Percentiles rank a stretch among this genome's conserved stretches.
These are phyloP conservation scores for Calcarius lapponicus DNA, from an alignment of 2,797 vertebrate species.

Conservation along the genomic window DNA sequence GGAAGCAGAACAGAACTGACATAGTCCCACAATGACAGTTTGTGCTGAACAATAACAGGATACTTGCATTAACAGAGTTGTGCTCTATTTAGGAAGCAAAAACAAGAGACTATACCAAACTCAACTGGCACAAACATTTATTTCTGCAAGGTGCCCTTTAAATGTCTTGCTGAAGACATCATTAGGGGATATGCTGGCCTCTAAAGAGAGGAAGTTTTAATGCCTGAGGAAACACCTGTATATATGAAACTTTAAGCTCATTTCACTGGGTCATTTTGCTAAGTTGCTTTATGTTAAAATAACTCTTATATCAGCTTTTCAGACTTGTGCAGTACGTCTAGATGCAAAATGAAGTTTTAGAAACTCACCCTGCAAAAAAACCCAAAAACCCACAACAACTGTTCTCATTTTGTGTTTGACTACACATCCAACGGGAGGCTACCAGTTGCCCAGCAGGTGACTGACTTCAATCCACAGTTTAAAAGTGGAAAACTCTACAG, in stretches of 20 bases:
- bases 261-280: background rate
- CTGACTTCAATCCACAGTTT: background rate
- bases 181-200: background rate
- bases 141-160: background rate
- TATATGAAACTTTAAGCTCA: background rate
- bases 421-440: background rate
- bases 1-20: conserved; percentile 56
- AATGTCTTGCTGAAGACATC: background rate
- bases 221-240: conserved; percentile 36
- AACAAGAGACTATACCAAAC: background rate
- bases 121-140: background rate
- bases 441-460: background rate
- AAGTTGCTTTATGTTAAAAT: background rate
- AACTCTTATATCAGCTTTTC: background rate
- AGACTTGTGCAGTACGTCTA: background rate
- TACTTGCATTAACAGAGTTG: conserved; percentile 31
- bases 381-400: background rate
- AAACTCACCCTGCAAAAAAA: background rate
- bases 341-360: background rate
- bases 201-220: conserved; percentile 9
- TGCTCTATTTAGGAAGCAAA: conserved; percentile 24
- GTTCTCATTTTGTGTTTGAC: background rate
- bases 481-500: background rate
- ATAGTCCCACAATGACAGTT: conserved; percentile 22
- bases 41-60: conserved; percentile 49